Base-by-base conservation (phyloP, 1,140 invertebrate genomes). In the Drosophila serrata region DNA sequence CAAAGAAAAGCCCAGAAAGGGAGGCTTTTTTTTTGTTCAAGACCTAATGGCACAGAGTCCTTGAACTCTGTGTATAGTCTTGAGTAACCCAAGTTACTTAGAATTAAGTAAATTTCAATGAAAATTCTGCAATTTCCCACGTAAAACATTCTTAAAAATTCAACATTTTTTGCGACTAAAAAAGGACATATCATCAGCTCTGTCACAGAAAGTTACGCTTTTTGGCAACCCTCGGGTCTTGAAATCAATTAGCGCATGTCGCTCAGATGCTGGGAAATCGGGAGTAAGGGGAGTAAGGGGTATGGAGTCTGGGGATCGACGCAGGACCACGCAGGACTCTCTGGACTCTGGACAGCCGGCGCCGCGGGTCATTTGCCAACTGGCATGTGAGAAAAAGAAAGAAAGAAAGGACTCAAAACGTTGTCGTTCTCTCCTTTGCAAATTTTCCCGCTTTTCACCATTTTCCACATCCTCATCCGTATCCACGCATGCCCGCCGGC, bases 201-300 rank as follows among this genome's bases (percentile, higher is more conserved):
- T 49, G 27, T 29, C 24, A 17, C 9, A 17, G n/a, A 31, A 49
- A 15, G 4, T 22, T 17, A 24, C 40, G 24, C 11, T 53, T 74
- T 74, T 63, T 70, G 43, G 48, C 35, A 22, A 13, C 51, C 67
- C 84, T 67, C 59, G 27, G 81, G 76, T 57, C 72, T 60, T 84
- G 60, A 80, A 88, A 88, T 88, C 84, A 88, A 88, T 88, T 88
- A 88, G 85, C 73, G 84, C 60, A 33, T 57, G 45, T 76, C 67
- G 61, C 33, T 73, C 48, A 40, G 45, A n/a, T 22, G 12, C 13
- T 27, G 51, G 40, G 11, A 17, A 33, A 43, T 27, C n/a, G 35
- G 17, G 19, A 29, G 33, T 12, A 40, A 40, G n/a, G 39, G 39
- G 39, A 39, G 13, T 13, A 35, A 4, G 33, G 3, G 33, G 31